A percentile compares a stretch with the other conserved stretches of the same genome.
phyloP scores from a whole-genome alignment of 2,888 invertebrate species.

The Esperia sulphurella region DNA sequence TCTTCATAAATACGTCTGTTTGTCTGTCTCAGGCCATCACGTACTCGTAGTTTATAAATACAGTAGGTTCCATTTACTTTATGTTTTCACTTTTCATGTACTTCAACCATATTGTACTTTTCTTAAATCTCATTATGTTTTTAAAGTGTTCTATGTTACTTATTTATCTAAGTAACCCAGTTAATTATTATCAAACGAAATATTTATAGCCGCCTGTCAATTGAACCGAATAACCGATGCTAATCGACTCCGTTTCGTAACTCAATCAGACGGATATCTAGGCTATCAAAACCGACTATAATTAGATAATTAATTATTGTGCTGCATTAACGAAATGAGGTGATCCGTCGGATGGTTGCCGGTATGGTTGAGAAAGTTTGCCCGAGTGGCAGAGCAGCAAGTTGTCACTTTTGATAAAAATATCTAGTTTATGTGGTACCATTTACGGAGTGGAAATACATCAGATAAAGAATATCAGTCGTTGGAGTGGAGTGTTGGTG shows the following conservation, averaged over 20 bases:
- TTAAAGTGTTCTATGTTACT: background rate
- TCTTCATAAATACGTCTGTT: too few relatives aligned
- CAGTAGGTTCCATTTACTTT: too few relatives aligned
- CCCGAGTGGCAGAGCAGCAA: too few relatives aligned
- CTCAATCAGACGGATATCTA: conserved; percentile 19
- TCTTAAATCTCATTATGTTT: too few relatives aligned
- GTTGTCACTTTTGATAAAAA: too few relatives aligned
- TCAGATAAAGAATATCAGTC: too few relatives aligned
- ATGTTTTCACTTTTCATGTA: background rate
- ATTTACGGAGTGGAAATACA: too few relatives aligned
- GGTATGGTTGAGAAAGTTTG: background rate
- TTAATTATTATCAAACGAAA: background rate
- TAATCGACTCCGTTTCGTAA: conserved; percentile 2
- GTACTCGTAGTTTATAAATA: too few relatives aligned
- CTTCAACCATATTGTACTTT: too few relatives aligned
- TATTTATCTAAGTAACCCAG: background rate
- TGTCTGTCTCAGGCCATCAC: too few relatives aligned
- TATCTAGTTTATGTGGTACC: too few relatives aligned
- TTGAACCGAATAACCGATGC: background rate
- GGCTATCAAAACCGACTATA: conserved; percentile 21
- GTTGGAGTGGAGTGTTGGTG: too few relatives aligned
- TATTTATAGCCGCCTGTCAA: background rate
- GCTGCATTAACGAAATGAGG: conserved; percentile 23
- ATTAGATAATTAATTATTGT: conserved; percentile 23
- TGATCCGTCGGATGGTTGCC: conserved; percentile 6